phyloP scores from a whole-genome alignment of 1,140 invertebrate species.

The Leptinotarsa lineolata region DNA sequence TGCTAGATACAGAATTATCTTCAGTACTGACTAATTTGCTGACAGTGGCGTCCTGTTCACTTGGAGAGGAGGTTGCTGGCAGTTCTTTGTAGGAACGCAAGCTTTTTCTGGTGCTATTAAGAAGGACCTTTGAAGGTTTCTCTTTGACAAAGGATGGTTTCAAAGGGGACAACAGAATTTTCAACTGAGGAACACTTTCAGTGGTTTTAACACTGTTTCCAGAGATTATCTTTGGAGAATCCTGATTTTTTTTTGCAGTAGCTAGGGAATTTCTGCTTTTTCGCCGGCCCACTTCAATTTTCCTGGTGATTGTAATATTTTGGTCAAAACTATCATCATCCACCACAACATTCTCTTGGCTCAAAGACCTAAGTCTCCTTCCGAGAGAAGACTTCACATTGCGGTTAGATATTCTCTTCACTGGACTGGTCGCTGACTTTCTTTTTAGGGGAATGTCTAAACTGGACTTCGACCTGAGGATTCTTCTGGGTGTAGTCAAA shows the following conservation, averaged over 20 bases:
- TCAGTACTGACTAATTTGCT: no score
- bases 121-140: neutral
- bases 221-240: no score
- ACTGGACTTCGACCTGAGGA: neutral
- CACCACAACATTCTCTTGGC: neutral
- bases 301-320: no score
- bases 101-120: neutral
- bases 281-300: no score
- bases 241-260: no score
- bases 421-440: neutral
- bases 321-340: no score
- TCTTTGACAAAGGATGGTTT: neutral
- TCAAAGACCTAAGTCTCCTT: neutral
- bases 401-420: neutral
- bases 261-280: no score
- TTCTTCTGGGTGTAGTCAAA: neutral
- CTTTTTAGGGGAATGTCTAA: neutral
- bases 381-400: neutral
- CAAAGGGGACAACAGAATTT: neutral
- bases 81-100: neutral
- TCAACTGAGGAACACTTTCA: neutral
- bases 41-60: no score
- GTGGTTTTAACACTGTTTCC: no score
- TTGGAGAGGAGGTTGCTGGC: neutral
- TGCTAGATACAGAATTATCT: no score